These are phyloP conservation scores for Macrosiphum euphorbiae DNA, from an alignment of 2,888 invertebrate genomes.

Conservation along the genomic window DNA sequence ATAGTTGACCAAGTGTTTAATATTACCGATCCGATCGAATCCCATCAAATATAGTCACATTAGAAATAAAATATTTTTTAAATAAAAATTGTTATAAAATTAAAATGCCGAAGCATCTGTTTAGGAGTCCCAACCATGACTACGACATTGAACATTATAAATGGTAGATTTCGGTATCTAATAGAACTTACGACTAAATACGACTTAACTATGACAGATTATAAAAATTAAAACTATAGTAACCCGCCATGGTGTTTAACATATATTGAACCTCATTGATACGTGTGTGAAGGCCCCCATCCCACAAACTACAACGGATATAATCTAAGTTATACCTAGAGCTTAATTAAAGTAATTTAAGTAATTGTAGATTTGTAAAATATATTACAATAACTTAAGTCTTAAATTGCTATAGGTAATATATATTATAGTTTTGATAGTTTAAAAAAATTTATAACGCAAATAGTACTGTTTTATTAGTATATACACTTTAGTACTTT, in stretches of 20 bases:
- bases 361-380: neutral
- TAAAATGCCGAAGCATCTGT: too few species aligned
- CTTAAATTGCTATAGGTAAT: neutral
- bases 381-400: neutral
- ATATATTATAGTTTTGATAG: neutral
- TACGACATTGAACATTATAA: too few species aligned
- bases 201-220: too few species aligned
- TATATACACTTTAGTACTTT: neutral
- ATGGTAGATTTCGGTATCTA: too few species aligned
- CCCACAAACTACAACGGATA: neutral
- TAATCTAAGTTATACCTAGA: neutral
- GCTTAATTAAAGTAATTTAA: neutral
- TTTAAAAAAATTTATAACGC: neutral
- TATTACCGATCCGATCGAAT: neutral
- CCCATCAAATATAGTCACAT: neutral
- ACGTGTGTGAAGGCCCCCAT: neutral
- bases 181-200: too few species aligned
- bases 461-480: neutral
- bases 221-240: neutral
- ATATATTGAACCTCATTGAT: neutral
- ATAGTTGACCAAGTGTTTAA: neutral
- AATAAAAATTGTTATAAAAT: too few species aligned
- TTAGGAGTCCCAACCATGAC: too few species aligned
- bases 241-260: neutral
- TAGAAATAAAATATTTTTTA: too few species aligned